phyloP scores from a whole-genome alignment of 2,797 vertebrate genomes.

The Momotus momota region DNA sequence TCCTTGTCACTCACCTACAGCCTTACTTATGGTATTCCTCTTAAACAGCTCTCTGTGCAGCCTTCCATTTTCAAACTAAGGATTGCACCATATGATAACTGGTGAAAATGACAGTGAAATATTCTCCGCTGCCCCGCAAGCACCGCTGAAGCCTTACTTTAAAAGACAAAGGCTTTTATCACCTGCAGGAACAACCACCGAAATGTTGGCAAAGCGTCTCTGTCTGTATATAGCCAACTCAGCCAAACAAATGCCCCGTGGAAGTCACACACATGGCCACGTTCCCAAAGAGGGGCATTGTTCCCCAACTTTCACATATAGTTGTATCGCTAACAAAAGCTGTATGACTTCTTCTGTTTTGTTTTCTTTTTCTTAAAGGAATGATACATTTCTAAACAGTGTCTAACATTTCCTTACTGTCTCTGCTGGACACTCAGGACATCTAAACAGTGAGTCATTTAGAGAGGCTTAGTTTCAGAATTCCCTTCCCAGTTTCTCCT shows the following conservation, averaged over 20 bases:
- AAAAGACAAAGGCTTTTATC: not conserved
- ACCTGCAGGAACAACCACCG: not conserved
- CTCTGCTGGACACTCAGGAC: not conserved
- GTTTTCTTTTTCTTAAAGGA: not conserved
- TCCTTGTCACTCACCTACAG: fast-evolving
- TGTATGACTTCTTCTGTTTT: not conserved
- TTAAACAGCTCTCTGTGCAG: not conserved
- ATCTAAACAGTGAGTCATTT: not conserved
- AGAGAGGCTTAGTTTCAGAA: not conserved
- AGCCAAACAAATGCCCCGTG: not conserved
- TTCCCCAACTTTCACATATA: not conserved
- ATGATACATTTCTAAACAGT: not conserved
- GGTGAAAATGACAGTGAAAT: not conserved
- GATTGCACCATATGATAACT: not conserved
- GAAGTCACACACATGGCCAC: fast-evolving
- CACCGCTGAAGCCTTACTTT: not conserved
- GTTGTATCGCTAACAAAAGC: not conserved
- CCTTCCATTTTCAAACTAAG: not conserved
- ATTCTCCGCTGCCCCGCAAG: not conserved
- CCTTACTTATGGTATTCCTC: not conserved
- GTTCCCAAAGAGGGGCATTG: not conserved
- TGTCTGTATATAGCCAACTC: not conserved
- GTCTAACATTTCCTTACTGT: not conserved
- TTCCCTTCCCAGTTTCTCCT: not conserved
- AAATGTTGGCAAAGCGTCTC: not conserved